Percentiles rank a stretch among this genome's conserved stretches.
Conservation (phyloP, 2,113 vertebrate genomes). For the Dasyurus viverrinus region DNA sequence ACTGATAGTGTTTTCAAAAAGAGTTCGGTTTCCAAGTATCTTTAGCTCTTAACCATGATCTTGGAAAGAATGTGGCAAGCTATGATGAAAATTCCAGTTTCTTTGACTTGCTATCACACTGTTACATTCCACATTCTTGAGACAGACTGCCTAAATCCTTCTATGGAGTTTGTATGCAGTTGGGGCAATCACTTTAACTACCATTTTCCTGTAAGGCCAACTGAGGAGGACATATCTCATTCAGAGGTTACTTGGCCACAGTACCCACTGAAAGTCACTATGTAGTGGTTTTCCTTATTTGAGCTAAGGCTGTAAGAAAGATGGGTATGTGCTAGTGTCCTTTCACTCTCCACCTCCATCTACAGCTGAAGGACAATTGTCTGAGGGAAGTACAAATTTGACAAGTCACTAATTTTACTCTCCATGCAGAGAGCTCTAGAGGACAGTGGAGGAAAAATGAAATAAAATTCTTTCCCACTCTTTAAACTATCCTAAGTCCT, state of each 20-base stretch:
- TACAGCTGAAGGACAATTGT: background rate
- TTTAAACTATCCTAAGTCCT: background rate
- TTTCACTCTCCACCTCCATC: background rate
- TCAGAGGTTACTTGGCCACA: conserved; percentile 38
- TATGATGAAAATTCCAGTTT: conserved; percentile 63
- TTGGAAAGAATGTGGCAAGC: conserved; percentile 55
- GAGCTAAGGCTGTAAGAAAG: conserved; percentile 6
- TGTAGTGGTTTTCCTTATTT: background rate
- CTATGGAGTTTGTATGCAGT: conserved; percentile 44
- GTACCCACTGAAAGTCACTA: background rate
- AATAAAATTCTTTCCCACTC: background rate
- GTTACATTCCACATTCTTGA: conserved; percentile 63
- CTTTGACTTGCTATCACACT: conserved; percentile 39
- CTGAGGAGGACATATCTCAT: background rate
- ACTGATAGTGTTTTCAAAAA: conserved; percentile 55
- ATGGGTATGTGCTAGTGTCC: background rate
- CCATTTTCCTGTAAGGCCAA: conserved; percentile 33
- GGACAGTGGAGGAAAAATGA: background rate
- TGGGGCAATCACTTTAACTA: background rate
- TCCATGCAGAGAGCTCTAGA: background rate
- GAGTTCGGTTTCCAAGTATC: conserved; percentile 64
- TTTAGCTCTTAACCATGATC: conserved; percentile 60
- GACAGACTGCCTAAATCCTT: conserved; percentile 38
- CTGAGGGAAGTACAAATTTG: background rate
- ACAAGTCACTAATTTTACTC: conserved; percentile 5